A percentile compares a stretch with the other conserved stretches of the same genome.
phyloP scores from a whole-genome alignment of 2,888 invertebrate genomes.

The Sphinx pinastri region DNA sequence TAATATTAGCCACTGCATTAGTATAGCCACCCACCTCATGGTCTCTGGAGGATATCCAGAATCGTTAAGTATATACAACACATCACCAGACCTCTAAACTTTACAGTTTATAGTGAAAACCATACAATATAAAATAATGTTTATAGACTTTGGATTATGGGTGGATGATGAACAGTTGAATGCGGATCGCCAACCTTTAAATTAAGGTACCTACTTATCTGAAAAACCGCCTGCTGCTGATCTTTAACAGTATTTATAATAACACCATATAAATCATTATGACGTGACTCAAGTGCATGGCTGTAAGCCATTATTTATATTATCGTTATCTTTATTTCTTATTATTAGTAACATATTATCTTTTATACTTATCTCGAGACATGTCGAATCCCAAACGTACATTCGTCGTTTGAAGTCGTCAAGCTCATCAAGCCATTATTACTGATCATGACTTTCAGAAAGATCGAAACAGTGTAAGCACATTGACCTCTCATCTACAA shows the following conservation, averaged over 20 bases:
- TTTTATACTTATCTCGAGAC: neutral
- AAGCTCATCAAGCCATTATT: neutral
- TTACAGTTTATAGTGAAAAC: neutral
- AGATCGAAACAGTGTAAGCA: neutral
- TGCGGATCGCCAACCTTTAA: neutral
- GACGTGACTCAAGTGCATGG: neutral
- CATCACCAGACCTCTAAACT: neutral
- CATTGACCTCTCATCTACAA: neutral
- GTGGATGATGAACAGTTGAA: too few species aligned
- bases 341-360: neutral
- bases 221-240: neutral
- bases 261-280: neutral
- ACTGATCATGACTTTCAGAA: neutral
- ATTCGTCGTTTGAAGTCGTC: too few species aligned
- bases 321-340: neutral
- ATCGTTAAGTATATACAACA: neutral
- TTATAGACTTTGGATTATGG: neutral
- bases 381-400: neutral
- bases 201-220: neutral
- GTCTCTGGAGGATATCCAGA: conserved; percentile 22
- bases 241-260: neutral
- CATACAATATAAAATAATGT: neutral
- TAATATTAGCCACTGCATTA: conserved; percentile 56
- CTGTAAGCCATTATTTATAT: neutral
- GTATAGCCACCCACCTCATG: conserved; percentile 10